These are phyloP conservation scores for Oreotrochilus melanogaster DNA, from an alignment of 2,113 vertebrate species.

Conservation along the genomic window DNA sequence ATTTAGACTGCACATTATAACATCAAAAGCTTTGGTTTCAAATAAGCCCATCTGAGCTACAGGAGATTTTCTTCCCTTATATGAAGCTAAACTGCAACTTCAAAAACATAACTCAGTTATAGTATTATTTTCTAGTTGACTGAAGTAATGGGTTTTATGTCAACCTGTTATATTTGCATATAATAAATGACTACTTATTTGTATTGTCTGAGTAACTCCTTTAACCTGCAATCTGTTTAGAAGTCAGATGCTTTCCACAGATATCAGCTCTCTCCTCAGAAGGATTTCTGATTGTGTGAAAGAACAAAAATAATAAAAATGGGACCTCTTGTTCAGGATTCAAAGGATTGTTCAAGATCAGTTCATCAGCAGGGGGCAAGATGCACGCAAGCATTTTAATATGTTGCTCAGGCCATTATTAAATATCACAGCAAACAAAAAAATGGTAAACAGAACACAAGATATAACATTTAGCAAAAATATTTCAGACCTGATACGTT, in stretches of 20 bases:
- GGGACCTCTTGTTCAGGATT: background rate
- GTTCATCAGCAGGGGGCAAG: background rate
- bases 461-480: background rate
- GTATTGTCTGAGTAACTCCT: constrained; percentile 16
- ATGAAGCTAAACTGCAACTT: constrained; percentile 65
- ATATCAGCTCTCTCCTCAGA: constrained; percentile 6
- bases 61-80: constrained; percentile 62
- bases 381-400: background rate
- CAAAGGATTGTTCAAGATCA: background rate
- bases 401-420: background rate
- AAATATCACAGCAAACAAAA: background rate
- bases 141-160: constrained; percentile 54
- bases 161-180: constrained; percentile 63
- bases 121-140: constrained; percentile 66
- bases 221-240: constrained; percentile 36
- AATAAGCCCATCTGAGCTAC: constrained; percentile 70
- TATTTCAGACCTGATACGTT: background rate
- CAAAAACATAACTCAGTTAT: constrained; percentile 58
- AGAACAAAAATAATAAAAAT: constrained; percentile 14
- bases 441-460: background rate
- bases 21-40: constrained; percentile 70
- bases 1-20: constrained; percentile 72
- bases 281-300: constrained; percentile 24
- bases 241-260: constrained; percentile 51
- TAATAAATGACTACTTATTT: constrained; percentile 62